A percentile compares a stretch with the other conserved stretches of the same genome.
Evolutionary conservation across 2,797 vertebrate species (phyloP).

Genomic region (Chelmon rostratus): DNA sequence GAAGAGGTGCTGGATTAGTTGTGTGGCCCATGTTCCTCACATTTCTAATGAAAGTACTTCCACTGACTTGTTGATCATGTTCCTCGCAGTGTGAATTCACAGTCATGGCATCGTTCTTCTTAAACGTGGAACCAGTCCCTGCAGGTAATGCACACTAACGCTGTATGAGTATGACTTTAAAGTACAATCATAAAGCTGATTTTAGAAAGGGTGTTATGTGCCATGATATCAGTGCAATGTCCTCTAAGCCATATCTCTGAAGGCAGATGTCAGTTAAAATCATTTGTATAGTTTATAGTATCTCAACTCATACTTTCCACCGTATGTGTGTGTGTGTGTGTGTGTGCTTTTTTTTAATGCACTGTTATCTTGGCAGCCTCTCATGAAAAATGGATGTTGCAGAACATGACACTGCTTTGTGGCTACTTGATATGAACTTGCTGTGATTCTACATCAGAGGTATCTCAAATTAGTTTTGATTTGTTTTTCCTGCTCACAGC

Average conservation of each 20-base stretch:
- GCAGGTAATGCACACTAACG: constrained; percentile 3
- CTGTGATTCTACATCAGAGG: background rate
- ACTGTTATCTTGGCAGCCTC: constrained; percentile 8
- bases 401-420: background rate
- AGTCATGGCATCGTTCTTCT: background rate
- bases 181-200: background rate
- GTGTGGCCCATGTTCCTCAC: background rate
- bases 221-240: constrained; percentile 39
- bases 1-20: background rate
- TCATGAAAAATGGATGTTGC: constrained; percentile 25
- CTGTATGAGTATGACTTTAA: constrained; percentile 22
- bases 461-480: background rate
- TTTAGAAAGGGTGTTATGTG: constrained; percentile 22
- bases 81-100: constrained; percentile 33
- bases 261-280: constrained; percentile 12
- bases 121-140: constrained; percentile 8
- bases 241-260: constrained; percentile 60
- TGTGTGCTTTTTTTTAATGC: background rate
- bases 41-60: background rate
- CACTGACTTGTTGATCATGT: constrained; percentile 4
- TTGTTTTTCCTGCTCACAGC: background rate
- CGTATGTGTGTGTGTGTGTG: background rate
- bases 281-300: constrained; percentile 17
- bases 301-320: background rate
- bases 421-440: constrained; percentile 6